Evolutionary conservation across 2,113 vertebrate genomes (phyloP).

Genomic region (Brachyistius frenatus): DNA sequence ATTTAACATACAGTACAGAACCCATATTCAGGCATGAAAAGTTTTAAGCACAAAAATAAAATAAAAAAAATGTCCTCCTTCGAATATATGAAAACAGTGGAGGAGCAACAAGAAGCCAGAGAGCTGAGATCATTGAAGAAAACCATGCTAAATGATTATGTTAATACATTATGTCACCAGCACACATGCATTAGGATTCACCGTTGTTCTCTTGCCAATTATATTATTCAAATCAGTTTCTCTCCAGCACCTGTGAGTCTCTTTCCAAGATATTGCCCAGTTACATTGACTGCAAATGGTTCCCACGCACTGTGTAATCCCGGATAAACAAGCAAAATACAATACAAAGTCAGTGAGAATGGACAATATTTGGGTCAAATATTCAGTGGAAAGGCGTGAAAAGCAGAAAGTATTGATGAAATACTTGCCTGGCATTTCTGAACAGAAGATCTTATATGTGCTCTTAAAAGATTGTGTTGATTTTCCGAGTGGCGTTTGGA

Average conservation of each 20-base stretch:
- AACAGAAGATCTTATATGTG: not conserved
- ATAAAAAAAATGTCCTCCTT: not conserved
- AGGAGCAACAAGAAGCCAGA: slow-evolving; percentile 12
- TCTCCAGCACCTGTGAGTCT: slow-evolving; percentile 36
- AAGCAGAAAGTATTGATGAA: slow-evolving; percentile 13
- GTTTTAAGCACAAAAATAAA: not conserved
- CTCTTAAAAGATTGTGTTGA: not conserved
- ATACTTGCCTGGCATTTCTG: not conserved
- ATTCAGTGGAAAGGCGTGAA: slow-evolving; percentile 4
- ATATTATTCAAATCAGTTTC: slow-evolving; percentile 44
- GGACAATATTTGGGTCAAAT: slow-evolving; percentile 22
- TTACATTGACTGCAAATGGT: slow-evolving; percentile 37
- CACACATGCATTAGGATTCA: slow-evolving; percentile 13
- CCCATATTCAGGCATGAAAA: not conserved
- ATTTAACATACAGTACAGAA: not conserved
- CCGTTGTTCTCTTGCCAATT: slow-evolving; percentile 37
- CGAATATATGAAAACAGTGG: not conserved
- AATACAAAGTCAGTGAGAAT: slow-evolving; percentile 11
- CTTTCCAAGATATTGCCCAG: slow-evolving; percentile 27
- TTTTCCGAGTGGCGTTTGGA: not conserved
- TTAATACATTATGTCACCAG: slow-evolving; percentile 27
- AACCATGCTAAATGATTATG: slow-evolving; percentile 23
- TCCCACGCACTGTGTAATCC: slow-evolving; percentile 43
- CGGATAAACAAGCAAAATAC: slow-evolving; percentile 36
- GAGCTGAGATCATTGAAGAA: slow-evolving; percentile 9